A percentile compares a stretch with the other conserved stretches of the same genome.
Conservation (phyloP, 2,113 vertebrate species). For the Labrus mixtus region DNA sequence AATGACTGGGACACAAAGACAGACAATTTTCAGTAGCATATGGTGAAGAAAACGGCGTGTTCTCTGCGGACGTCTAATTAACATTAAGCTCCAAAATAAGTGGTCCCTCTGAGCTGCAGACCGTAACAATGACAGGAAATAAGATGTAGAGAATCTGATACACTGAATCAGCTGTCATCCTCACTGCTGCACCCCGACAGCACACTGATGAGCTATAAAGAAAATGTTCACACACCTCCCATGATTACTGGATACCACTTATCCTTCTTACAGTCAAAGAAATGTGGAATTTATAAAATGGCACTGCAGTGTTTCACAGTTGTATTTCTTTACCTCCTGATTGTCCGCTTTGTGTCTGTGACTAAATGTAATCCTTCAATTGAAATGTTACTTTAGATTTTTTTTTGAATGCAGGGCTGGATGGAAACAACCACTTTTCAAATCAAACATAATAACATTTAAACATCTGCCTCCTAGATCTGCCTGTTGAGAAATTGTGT, state of each 20-base stretch:
- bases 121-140: conserved; percentile 39
- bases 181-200: conserved; percentile 39
- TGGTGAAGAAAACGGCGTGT: conserved; percentile 50
- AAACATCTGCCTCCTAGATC: neutral
- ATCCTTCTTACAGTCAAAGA: conserved; percentile 23
- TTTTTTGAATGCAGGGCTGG: no score
- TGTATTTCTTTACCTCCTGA: neutral
- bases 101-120: conserved; percentile 64
- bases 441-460: neutral
- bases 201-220: conserved; percentile 46
- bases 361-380: neutral
- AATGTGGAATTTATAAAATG: conserved; percentile 37
- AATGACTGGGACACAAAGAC: conserved; percentile 36
- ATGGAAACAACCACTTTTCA: neutral
- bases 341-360: neutral
- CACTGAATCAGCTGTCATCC: conserved; percentile 46
- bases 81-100: conserved; percentile 60
- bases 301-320: conserved; percentile 29
- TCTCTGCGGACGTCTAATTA: conserved; percentile 68
- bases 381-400: no score
- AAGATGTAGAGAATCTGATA: conserved; percentile 52
- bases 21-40: conserved; percentile 58
- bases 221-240: conserved; percentile 15
- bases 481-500: neutral
- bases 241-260: neutral